A percentile compares a stretch with the other conserved stretches of the same genome.
phyloP scores from a whole-genome alignment of 2,113 vertebrate species.

The Gallinago paraguaiae region DNA sequence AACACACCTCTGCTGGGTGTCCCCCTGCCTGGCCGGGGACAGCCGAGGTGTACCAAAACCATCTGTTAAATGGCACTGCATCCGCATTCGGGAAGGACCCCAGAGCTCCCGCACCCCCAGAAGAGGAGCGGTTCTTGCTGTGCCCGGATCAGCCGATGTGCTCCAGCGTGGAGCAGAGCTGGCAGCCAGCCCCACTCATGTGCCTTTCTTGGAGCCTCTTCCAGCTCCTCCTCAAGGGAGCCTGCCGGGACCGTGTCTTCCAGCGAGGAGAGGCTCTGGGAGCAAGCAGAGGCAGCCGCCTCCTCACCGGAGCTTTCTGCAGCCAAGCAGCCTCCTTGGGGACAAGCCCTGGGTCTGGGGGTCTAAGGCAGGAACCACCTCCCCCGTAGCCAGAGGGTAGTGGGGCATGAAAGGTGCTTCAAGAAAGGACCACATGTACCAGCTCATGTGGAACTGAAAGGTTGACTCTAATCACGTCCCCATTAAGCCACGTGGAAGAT shows the following conservation, averaged over 20 bases:
- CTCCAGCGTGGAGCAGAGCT: not conserved
- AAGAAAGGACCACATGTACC: not conserved
- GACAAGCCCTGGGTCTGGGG: rapidly evolving
- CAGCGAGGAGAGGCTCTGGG: not conserved
- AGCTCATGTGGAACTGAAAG: rapidly evolving
- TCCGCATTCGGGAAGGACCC: rapidly evolving
- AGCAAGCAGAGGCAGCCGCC: not conserved
- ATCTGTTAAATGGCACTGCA: rapidly evolving
- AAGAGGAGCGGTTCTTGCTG: not conserved
- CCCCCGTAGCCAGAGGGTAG: rapidly evolving
- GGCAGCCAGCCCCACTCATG: not conserved
- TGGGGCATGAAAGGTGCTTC: rapidly evolving
- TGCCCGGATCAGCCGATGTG: not conserved
- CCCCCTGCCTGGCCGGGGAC: not conserved
- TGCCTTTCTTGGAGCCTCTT: constrained; percentile 49
- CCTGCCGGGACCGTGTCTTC: not conserved
- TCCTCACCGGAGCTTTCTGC: not conserved
- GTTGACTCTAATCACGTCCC: not conserved
- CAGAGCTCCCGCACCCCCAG: rapidly evolving
- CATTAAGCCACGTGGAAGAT: rapidly evolving
- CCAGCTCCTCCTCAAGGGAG: constrained; percentile 31
- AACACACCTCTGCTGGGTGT: not conserved
- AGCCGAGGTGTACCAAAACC: not conserved
- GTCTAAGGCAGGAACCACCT: not conserved
- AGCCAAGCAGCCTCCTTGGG: not conserved